Percentiles rank a stretch among this genome's conserved stretches.
phyloP scores from a whole-genome alignment of 1,140 invertebrate species.

The Penaeus vannamei region DNA sequence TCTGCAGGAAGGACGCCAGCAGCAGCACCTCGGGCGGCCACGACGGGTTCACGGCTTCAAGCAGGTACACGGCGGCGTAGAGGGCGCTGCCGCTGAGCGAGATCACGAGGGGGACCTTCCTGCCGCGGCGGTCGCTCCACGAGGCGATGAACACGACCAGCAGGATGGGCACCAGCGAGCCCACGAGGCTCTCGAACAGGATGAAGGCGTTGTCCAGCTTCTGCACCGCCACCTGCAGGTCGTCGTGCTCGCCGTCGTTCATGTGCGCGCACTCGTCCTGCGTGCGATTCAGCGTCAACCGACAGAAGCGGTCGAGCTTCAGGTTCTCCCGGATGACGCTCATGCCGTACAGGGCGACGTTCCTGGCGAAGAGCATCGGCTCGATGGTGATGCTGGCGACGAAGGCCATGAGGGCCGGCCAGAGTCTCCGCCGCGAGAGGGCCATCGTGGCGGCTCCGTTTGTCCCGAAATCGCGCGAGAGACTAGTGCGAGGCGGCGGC shows the following conservation, averaged over 20 bases:
- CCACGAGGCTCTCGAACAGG: neutral
- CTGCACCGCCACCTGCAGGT: conserved; percentile 10
- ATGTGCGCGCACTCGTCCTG: neutral
- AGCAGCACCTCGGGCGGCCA: conserved; percentile 36
- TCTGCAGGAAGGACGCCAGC: conserved; percentile 10
- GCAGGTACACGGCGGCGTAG: neutral
- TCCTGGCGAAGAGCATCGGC: conserved; percentile 34
- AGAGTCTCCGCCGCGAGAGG: no score
- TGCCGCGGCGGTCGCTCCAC: conserved; percentile 33
- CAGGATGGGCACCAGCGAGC: neutral
- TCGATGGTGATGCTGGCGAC: conserved; percentile 32
- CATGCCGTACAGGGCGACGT: neutral
- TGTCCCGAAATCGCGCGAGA: no score
- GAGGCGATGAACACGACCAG: conserved; percentile 18
- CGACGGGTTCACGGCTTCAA: neutral
- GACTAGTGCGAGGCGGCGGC: no score
- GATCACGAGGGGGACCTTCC: neutral
- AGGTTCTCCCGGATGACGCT: conserved; percentile 10
- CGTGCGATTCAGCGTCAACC: neutral
- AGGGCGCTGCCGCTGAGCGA: neutral
- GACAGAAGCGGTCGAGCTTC: conserved; percentile 37
- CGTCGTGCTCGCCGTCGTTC: neutral
- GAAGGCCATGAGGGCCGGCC: no score
- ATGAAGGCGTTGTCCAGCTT: neutral
- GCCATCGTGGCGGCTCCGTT: no score